Percentiles rank a stretch among this genome's conserved stretches.
Evolutionary conservation across 2,888 invertebrate genomes (phyloP).

Genomic region (Cistogaster globosa): DNA sequence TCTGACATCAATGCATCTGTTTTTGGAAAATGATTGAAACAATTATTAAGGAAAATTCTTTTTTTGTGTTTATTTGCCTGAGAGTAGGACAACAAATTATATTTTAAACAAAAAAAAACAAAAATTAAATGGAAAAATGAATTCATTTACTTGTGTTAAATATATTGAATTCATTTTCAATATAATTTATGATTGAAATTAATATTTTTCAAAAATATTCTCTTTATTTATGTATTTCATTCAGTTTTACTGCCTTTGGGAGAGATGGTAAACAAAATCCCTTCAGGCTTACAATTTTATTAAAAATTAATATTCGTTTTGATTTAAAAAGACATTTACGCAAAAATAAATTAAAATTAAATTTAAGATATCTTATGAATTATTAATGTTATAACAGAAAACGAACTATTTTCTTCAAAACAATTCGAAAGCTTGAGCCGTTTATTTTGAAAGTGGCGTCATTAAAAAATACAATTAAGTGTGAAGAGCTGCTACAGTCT

Average conservation of each 20-base stretch:
- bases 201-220: not conserved
- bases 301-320: not conserved
- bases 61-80: not conserved
- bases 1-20: constrained; percentile 69
- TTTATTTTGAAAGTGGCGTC: too few species aligned
- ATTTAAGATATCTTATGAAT: too few species aligned
- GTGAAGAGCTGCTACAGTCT: too few species aligned
- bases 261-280: not conserved
- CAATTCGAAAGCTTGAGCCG: too few species aligned
- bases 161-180: not conserved
- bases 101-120: not conserved
- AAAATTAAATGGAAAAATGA: not conserved
- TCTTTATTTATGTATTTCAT: not conserved
- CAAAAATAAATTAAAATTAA: too few species aligned
- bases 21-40: constrained; percentile 47
- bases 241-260: not conserved
- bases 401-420: too few species aligned
- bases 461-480: too few species aligned
- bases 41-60: constrained; percentile 44
- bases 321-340: too few species aligned
- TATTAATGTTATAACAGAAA: too few species aligned
- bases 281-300: not conserved
- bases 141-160: not conserved
- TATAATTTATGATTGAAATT: not conserved
- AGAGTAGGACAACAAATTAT: not conserved